Conservation (phyloP, 2,113 vertebrate species). For the Deroptyus accipitrinus region DNA sequence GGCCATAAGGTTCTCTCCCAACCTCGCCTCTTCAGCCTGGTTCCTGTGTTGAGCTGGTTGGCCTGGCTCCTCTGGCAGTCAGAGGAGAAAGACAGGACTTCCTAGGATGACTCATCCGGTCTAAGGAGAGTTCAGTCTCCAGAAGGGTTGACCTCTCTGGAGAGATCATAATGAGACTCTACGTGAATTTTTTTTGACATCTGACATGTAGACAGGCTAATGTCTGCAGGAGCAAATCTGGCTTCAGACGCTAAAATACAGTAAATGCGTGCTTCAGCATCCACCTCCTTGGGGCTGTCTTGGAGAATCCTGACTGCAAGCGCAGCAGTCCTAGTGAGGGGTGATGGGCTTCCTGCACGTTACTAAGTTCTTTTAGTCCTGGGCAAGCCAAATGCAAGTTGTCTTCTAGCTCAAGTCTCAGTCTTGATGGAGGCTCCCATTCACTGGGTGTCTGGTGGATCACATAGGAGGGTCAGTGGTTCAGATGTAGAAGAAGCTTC, state of each 20-base stretch:
- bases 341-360: background rate
- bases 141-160: background rate
- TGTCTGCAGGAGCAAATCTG: background rate
- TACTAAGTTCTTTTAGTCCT: background rate
- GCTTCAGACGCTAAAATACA: background rate
- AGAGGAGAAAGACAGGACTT: background rate
- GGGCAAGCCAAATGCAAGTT: background rate
- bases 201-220: background rate
- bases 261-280: background rate
- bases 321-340: background rate
- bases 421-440: background rate
- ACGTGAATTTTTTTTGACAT: background rate
- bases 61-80: background rate
- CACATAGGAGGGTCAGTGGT: background rate
- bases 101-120: background rate
- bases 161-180: background rate
- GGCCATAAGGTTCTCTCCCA: fast-evolving
- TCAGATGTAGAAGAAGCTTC: background rate
- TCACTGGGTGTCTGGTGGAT: background rate
- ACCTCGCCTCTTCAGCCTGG: background rate
- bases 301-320: background rate
- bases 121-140: background rate
- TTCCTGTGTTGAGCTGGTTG: background rate
- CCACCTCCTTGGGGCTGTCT: background rate
- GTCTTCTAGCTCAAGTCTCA: background rate